Percentiles rank a stretch among this genome's conserved stretches.
phyloP scores from a whole-genome alignment of 2,888 invertebrate genomes.

The Agrotis segetum region DNA sequence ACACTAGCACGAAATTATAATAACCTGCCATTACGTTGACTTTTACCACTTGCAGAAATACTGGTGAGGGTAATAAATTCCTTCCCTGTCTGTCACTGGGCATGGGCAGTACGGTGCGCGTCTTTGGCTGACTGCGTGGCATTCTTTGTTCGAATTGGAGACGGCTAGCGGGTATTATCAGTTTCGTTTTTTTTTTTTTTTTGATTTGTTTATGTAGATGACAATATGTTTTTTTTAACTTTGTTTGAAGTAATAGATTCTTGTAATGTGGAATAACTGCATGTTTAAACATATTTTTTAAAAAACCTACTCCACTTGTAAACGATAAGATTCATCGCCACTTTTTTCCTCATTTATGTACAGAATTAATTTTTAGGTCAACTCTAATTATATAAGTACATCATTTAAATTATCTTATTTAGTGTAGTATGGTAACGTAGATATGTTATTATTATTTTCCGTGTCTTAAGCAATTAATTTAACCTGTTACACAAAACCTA shows the following conservation, averaged over 20 bases:
- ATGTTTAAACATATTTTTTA: not conserved
- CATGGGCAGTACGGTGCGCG: constrained; percentile 16
- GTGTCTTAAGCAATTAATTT: constrained; percentile 17
- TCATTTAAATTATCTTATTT: constrained; percentile 5
- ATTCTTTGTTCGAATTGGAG: not conserved
- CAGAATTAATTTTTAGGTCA: not conserved
- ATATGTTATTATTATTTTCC: constrained; percentile 23
- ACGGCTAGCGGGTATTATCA: not conserved
- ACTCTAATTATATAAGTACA: not conserved
- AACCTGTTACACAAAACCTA: not conserved
- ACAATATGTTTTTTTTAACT: constrained; percentile 5
- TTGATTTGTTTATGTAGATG: constrained; percentile 7
- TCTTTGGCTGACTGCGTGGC: constrained; percentile 14
- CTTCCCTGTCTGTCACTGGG: constrained; percentile 44
- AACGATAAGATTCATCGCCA: not conserved
- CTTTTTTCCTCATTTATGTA: too few relatives aligned
- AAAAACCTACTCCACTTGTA: too few relatives aligned
- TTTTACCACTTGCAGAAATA: constrained; percentile 56
- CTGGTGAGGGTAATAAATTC: constrained; percentile 51
- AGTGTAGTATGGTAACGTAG: not conserved
- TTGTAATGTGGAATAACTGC: not conserved
- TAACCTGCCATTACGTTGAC: constrained; percentile 53
- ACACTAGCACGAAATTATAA: constrained; percentile 52
- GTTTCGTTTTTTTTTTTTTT: not conserved
- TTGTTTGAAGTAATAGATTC: not conserved